Evolutionary conservation across 2,797 vertebrate species (phyloP).

Genomic region (Notolepis coatsorum): DNA sequence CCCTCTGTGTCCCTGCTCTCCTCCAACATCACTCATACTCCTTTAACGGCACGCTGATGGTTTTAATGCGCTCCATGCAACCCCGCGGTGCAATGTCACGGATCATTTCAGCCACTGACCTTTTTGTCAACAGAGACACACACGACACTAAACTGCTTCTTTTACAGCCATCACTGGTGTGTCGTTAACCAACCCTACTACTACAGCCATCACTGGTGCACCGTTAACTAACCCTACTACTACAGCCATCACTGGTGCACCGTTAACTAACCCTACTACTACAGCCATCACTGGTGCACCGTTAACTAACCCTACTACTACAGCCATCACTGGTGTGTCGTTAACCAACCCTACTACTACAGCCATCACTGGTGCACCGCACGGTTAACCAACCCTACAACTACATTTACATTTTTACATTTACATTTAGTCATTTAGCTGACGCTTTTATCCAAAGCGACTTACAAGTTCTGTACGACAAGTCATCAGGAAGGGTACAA

Average conservation of each 20-base stretch:
- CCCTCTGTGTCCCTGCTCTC: slow-evolving; percentile 2
- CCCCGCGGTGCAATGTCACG: slow-evolving; percentile 27
- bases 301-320: slow-evolving; percentile 50
- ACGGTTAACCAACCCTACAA: background rate
- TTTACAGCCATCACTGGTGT: slow-evolving; percentile 33
- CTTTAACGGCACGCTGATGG: slow-evolving; percentile 17
- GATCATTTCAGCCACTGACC: slow-evolving; percentile 47
- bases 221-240: too few relatives aligned
- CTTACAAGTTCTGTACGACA: too few relatives aligned
- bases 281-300: slow-evolving; percentile 21
- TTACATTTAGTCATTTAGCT: too few relatives aligned
- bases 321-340: too few relatives aligned
- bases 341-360: too few relatives aligned
- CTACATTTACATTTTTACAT: too few relatives aligned
- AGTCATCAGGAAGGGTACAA: too few relatives aligned
- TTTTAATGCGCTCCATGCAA: slow-evolving; percentile 43
- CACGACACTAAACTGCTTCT: slow-evolving; percentile 50
- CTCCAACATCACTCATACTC: slow-evolving; percentile 24
- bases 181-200: slow-evolving; percentile 46
- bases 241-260: background rate
- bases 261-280: background rate
- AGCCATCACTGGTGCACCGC: background rate
- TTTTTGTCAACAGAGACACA: slow-evolving; percentile 38
- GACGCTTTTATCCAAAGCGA: too few relatives aligned
- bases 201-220: too few relatives aligned